phyloP scores from a whole-genome alignment of 2,797 vertebrate species.

The Pteropus rufus region DNA sequence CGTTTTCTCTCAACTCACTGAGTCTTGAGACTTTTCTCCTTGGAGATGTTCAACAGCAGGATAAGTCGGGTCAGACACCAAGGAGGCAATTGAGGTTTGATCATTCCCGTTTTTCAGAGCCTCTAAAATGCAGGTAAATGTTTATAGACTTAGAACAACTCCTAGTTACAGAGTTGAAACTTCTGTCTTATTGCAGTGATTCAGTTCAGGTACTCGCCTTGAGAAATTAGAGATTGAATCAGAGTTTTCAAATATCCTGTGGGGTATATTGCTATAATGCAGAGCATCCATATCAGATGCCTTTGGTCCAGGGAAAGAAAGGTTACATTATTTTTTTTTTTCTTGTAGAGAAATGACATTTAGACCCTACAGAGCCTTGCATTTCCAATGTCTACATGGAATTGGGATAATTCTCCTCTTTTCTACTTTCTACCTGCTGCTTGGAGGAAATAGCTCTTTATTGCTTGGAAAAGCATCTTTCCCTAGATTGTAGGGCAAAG shows the following conservation, averaged over 20 bases:
- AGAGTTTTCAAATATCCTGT: slow-evolving; percentile 76
- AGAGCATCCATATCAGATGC: slow-evolving; percentile 60
- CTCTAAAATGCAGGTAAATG: not conserved
- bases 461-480: slow-evolving; percentile 20
- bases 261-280: slow-evolving; percentile 52
- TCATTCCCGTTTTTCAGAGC: not conserved
- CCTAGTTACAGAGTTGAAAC: not conserved
- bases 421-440: slow-evolving; percentile 33
- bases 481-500: not conserved
- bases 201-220: slow-evolving; percentile 33
- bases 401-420: slow-evolving; percentile 36
- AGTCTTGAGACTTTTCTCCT: not conserved
- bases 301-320: slow-evolving; percentile 65
- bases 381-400: not conserved
- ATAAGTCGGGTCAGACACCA: not conserved
- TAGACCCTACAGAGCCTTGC: not conserved
- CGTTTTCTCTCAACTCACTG: not conserved
- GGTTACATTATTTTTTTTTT: slow-evolving; percentile 33
- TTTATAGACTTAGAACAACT: slow-evolving; percentile 2
- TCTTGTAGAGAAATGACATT: slow-evolving; percentile 43
- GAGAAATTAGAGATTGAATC: slow-evolving; percentile 78
- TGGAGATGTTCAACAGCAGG: not conserved
- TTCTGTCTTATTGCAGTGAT: not conserved
- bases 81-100: not conserved
- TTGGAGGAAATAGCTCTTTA: slow-evolving; percentile 23